These are phyloP conservation scores for Eriocheir sinensis DNA, from an alignment of 1,140 invertebrate genomes.

Conservation along the genomic window DNA sequence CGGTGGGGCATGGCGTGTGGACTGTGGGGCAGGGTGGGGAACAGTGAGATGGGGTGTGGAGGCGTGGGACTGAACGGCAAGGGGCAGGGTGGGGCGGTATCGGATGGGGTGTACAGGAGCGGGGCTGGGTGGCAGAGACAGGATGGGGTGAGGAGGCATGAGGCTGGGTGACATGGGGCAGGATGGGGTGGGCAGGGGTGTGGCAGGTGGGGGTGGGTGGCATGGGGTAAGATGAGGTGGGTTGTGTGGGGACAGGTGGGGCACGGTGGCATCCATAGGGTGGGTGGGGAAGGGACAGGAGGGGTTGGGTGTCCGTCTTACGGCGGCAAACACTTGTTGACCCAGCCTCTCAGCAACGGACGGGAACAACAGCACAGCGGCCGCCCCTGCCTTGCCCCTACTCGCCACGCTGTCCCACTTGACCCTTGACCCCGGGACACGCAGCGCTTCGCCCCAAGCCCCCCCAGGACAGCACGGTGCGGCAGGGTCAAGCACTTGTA, in stretches of 20 bases:
- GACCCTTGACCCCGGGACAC: not conserved
- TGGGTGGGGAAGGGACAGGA: not conserved
- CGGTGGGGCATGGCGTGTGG: not conserved
- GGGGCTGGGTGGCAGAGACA: too few species aligned
- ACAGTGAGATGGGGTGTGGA: too few species aligned
- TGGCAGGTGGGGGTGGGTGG: not conserved
- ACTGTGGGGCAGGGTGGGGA: too few species aligned
- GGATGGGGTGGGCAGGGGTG: not conserved
- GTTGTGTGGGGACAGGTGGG: not conserved
- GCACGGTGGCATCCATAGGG: not conserved
- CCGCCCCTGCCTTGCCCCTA: not conserved
- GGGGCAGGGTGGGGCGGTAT: too few species aligned
- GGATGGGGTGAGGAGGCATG: too few species aligned
- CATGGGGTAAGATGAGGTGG: not conserved
- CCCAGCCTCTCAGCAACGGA: not conserved
- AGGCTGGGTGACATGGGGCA: too few species aligned
- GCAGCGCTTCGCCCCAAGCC: not conserved
- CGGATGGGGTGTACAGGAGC: too few species aligned
- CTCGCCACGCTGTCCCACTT: not conserved
- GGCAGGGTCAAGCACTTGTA: not conserved
- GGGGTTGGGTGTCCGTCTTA: not conserved
- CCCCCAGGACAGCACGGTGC: not conserved
- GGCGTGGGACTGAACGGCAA: too few species aligned
- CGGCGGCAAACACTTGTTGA: conserved; percentile 9
- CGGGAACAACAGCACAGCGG: not conserved